These are phyloP conservation scores for Odocoileus virginianus DNA, from an alignment of 2,113 vertebrate genomes.

Conservation along the genomic window DNA sequence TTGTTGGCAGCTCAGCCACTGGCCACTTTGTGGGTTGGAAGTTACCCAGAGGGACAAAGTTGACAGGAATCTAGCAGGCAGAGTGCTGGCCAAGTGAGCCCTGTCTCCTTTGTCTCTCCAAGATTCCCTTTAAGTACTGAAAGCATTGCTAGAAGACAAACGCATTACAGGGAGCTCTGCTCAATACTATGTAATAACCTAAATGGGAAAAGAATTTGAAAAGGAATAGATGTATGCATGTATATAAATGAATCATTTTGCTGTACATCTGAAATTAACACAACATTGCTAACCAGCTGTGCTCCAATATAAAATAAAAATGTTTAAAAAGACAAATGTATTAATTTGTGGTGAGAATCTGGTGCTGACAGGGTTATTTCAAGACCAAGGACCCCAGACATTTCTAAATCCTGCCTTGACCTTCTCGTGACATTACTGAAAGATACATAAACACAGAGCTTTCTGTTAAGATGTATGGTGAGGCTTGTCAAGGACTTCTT, in stretches of 20 bases:
- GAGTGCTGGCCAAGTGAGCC: background rate
- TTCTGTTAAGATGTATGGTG: background rate
- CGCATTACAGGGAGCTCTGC: background rate
- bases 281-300: background rate
- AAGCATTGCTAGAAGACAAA: background rate
- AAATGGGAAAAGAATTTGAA: background rate
- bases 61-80: background rate
- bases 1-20: background rate
- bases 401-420: background rate
- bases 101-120: background rate
- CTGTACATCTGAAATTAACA: background rate
- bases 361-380: background rate
- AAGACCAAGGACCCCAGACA: background rate
- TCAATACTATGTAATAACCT: background rate
- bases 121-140: background rate
- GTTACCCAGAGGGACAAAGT: background rate
- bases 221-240: background rate
- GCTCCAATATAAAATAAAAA: background rate
- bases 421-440: background rate
- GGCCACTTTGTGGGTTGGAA: background rate
- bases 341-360: background rate
- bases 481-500: background rate
- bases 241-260: background rate
- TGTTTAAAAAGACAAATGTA: background rate
- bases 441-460: background rate